Evolutionary conservation across 2,113 vertebrate species (phyloP), one percentile per base, ranked within the genome.

Genomic region (Ceratotherium simum): DNA sequence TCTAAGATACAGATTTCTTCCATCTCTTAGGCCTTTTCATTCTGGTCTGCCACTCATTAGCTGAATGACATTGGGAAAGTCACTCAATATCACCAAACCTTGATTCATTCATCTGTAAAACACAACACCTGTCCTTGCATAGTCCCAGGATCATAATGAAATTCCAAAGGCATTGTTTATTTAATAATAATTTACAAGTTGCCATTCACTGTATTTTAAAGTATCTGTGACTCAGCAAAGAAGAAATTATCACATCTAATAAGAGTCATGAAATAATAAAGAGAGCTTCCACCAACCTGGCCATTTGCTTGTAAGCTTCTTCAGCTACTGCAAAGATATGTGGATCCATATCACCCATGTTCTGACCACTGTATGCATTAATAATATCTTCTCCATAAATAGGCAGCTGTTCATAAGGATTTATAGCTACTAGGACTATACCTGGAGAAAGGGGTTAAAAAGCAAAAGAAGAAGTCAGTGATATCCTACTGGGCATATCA

Each of bases 291-390:
- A 99, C 99, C 95, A 96, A 99, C 99, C 99, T 99, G 98, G 99
- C 99, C 99, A 99, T 99, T 99, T 99, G 99, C 94, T 99, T 99
- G 95, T 99, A 99, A 3, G 99, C 99, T 97, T 99, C 99, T 88
- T 99, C 99, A 92, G 99, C 99, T 98, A 99, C 99, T 0, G 99
- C 99, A 73, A 99, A 99, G 98, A 99, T 99, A 96, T 99, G 99
- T 10, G 99, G 99, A 96, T 99, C 99, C 99, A 99, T 99, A 97
- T 99, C 99, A 31, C 99, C 99, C 99, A 99, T 99, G 82, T 99
- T 99, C 98, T 99, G 99, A 60, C 99, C 99, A 33, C 99, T 99
- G 98, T 99, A 99, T 0, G 99, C 99, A 78, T 99, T 99, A 98
- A 99, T 99, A 98, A 99, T 99, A 94, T 99, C 99, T 29, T 99